Conservation (phyloP, 2,888 invertebrate genomes). For the Drosophila emarginata region DNA sequence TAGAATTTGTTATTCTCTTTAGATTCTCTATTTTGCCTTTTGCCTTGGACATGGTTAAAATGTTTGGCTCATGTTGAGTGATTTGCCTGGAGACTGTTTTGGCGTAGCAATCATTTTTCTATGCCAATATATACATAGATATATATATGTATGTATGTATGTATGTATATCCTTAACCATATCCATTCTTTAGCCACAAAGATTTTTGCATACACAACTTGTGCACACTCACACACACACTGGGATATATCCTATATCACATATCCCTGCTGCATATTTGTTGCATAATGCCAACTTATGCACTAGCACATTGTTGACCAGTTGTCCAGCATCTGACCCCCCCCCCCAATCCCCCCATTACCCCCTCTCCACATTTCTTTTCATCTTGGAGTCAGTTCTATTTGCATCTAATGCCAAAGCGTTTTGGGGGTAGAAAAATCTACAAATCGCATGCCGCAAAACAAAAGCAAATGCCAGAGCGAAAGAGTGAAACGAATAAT, state of each 20-base stretch:
- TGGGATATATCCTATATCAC: not conserved
- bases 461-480: conserved; percentile 56
- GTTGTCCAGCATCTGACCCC: conserved; percentile 47
- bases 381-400: not conserved
- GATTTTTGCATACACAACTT: conserved; percentile 27
- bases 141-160: not conserved
- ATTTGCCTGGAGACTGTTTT: conserved; percentile 41
- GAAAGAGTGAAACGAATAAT: conserved; percentile 21
- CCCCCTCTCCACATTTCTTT: not conserved
- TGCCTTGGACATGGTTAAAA: conserved; percentile 1
- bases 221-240: conserved; percentile 3
- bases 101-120: conserved; percentile 35
- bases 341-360: not conserved
- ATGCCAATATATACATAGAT: conserved; percentile 5
- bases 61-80: conserved; percentile 37
- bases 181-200: conserved; percentile 29
- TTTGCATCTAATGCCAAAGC: conserved; percentile 59
- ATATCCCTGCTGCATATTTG: conserved; percentile 59
- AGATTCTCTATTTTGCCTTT: not conserved
- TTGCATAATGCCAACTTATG: conserved; percentile 71
- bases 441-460: conserved; percentile 69
- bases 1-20: conserved; percentile 2
- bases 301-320: conserved; percentile 66
- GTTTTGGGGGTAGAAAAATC: conserved; percentile 66
- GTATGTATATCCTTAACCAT: conserved; percentile 22